Evolutionary conservation across 2,888 invertebrate species (phyloP).

Genomic region (Cerceris rybyensis): DNA sequence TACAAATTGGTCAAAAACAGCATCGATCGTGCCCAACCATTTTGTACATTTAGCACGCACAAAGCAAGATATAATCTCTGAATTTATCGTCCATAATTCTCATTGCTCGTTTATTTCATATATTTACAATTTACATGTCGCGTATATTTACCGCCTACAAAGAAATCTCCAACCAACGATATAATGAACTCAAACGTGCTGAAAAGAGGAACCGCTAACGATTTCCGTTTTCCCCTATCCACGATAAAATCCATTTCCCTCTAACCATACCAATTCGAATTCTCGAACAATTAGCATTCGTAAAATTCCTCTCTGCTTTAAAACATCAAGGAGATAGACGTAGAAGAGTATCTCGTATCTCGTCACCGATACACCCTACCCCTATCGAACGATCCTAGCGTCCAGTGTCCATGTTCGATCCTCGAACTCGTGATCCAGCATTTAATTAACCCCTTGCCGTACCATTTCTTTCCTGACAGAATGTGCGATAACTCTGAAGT

Average conservation of each 20-base stretch:
- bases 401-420: constrained; percentile 2
- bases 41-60: too few species aligned
- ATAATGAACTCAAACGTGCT: too few species aligned
- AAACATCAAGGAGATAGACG: neutral
- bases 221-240: constrained; percentile 34
- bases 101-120: too few species aligned
- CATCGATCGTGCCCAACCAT: too few species aligned
- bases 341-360: neutral
- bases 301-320: constrained; percentile 46
- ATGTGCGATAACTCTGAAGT: too few species aligned
- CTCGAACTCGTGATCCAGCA: constrained; percentile 36
- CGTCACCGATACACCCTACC: neutral
- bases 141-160: too few species aligned
- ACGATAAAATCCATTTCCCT: constrained; percentile 41
- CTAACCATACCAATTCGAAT: constrained; percentile 18
- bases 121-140: too few species aligned
- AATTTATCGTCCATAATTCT: too few species aligned
- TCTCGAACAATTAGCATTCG: constrained; percentile 57
- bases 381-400: neutral
- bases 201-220: constrained; percentile 6
- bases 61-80: too few species aligned
- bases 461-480: too few species aligned
- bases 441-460: constrained; percentile 58
- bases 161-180: too few species aligned
- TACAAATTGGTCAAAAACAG: too few species aligned